These are phyloP conservation scores for Microcaecilia unicolor DNA, from an alignment of 2,797 vertebrate genomes.

Conservation along the genomic window DNA sequence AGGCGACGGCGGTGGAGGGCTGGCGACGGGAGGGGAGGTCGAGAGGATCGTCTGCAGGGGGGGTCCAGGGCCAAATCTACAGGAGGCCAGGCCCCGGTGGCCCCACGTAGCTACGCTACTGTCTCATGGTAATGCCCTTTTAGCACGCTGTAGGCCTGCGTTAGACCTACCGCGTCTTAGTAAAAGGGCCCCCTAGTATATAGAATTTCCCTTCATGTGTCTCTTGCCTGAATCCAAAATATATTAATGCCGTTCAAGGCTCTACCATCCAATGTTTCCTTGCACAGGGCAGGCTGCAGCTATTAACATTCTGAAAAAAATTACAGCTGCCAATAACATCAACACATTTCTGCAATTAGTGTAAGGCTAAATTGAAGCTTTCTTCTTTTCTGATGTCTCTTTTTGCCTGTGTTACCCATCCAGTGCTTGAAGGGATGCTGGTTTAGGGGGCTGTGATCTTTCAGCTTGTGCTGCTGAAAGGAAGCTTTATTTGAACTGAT, in stretches of 20 bases:
- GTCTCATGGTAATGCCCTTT: no score
- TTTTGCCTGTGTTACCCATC: conserved; percentile 24
- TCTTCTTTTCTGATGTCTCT: conserved; percentile 38
- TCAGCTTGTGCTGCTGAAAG: conserved; percentile 23
- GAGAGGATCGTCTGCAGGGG: no score
- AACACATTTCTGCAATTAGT: conserved; percentile 39
- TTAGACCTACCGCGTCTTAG: no score
- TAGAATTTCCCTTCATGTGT: no score
- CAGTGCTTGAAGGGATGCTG: conserved; percentile 26
- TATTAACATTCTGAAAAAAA: conserved; percentile 33
- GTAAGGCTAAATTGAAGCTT: no score
- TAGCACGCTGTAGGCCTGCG: no score
- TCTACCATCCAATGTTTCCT: conserved; percentile 2
- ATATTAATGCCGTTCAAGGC: conserved; percentile 2
- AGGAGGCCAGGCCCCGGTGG: no score
- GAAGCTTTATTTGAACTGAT: conserved; percentile 14
- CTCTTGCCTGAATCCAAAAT: not conserved
- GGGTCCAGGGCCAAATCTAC: no score
- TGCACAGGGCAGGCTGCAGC: conserved; percentile 7
- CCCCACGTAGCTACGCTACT: no score
- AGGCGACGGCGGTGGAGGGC: no score
- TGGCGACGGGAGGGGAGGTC: no score
- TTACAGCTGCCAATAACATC: conserved; percentile 12
- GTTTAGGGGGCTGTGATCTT: conserved; percentile 11
- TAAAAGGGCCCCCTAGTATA: no score